A percentile compares a stretch with the other conserved stretches of the same genome.
These are phyloP conservation scores for Stichopus chloronotus DNA, from an alignment of 35 echinoderm and acorn worm species.

Conservation along the genomic window DNA sequence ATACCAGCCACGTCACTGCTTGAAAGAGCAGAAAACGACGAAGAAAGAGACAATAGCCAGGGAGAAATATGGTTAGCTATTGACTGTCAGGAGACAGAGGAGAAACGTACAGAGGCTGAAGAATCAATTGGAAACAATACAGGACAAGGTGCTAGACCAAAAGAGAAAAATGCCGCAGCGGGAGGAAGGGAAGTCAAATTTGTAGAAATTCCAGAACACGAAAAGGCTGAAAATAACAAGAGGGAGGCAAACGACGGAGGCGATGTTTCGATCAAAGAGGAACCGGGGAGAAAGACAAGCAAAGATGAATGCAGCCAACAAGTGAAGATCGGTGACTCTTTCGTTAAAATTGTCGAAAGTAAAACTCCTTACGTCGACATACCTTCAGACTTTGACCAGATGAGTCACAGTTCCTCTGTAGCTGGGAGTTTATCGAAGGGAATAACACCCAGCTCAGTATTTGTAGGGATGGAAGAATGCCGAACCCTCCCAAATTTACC, in stretches of 20 bases:
- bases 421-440: conserved; percentile 53
- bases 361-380: conserved; percentile 57
- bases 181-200: conserved; percentile 42
- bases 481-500: conserved; percentile 87
- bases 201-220: neutral
- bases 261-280: neutral
- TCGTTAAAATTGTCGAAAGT: conserved; percentile 6
- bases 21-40: neutral
- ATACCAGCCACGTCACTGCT: neutral
- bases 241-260: neutral
- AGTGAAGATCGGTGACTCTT: neutral
- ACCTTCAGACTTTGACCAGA: conserved; percentile 59
- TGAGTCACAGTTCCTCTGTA: conserved; percentile 29
- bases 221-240: neutral
- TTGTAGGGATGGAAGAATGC: conserved; percentile 76
- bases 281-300: neutral
- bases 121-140: neutral
- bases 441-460: conserved; percentile 44
- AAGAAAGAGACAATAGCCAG: neutral
- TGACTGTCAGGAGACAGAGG: neutral
- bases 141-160: conserved; percentile 22
- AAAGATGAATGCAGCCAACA: conserved; percentile 27
- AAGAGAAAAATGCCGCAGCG: neutral
- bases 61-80: neutral
- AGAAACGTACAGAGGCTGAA: neutral